Percentiles rank a stretch among this genome's conserved stretches.
Evolutionary conservation across 2,888 invertebrate species (phyloP).

Genomic region (Ptychoptera albimana): DNA sequence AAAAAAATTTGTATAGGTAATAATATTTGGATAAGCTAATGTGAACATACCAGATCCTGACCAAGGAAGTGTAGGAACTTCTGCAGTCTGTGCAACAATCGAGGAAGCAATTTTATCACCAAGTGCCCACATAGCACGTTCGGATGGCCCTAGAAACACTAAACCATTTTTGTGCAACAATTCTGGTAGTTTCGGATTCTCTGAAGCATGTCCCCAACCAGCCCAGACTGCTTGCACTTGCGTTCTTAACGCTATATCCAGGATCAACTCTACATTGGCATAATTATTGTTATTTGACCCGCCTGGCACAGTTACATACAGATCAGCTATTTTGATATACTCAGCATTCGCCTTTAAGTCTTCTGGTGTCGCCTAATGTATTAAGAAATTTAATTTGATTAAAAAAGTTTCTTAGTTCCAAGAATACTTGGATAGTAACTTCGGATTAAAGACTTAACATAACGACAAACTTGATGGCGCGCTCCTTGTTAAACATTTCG

Average conservation of each 20-base stretch:
- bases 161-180: conserved; percentile 79
- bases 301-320: conserved; percentile 94
- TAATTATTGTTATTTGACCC: conserved; percentile 99
- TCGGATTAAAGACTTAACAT: conserved; percentile 46
- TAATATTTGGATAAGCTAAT: conserved; percentile 20
- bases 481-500: conserved; percentile 96
- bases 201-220: conserved; percentile 99
- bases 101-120: conserved; percentile 99
- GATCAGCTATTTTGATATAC: conserved; percentile 98
- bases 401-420: too few relatives aligned
- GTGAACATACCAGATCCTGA: conserved; percentile 59
- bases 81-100: conserved; percentile 96
- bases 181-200: conserved; percentile 96
- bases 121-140: conserved; percentile 98
- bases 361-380: conserved; percentile 73
- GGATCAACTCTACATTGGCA: conserved; percentile 95
- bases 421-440: neutral
- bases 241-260: conserved; percentile 86
- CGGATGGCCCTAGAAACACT: conserved; percentile 85
- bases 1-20: conserved; percentile 1
- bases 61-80: conserved; percentile 96
- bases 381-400: conserved; percentile 1
- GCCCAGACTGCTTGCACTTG: conserved; percentile 99
- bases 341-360: conserved; percentile 93
- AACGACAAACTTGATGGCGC: conserved; percentile 88